Evolutionary conservation across 2,888 invertebrate species (phyloP).

Genomic region (Thyatira batis): DNA sequence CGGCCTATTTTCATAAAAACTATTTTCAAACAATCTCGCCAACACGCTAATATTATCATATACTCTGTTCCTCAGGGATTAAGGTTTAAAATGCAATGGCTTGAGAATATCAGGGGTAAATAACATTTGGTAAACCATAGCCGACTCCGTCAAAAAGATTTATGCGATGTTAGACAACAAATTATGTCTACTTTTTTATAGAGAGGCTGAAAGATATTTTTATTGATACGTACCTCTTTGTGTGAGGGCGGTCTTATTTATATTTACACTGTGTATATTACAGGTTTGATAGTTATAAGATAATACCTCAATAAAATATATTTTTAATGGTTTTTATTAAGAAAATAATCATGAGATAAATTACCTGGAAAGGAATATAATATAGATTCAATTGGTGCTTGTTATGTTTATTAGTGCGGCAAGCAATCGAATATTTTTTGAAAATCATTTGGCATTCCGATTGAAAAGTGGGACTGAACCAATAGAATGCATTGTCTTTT

Average conservation of each 20-base stretch:
- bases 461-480: no score
- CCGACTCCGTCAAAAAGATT: conserved; percentile 54
- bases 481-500: no score
- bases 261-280: no score
- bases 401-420: no score
- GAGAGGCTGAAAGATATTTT: conserved; percentile 34
- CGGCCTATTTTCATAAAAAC: conserved; percentile 58
- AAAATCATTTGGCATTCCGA: no score
- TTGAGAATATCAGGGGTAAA: conserved; percentile 15
- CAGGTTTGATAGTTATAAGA: no score
- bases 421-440: no score
- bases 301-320: no score
- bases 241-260: conserved; percentile 19
- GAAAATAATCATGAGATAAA: no score
- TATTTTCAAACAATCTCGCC: conserved; percentile 34
- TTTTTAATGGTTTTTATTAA: no score
- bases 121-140: conserved; percentile 28
- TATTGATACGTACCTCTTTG: conserved; percentile 35
- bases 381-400: no score
- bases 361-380: no score
- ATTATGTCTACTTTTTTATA: conserved; percentile 49
- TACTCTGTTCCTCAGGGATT: conserved; percentile 3
- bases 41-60: conserved; percentile 7
- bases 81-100: conserved; percentile 13
- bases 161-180: conserved; percentile 45